These are phyloP conservation scores for Lycocorax pyrrhopterus DNA, from an alignment of 2,113 vertebrate species.

Conservation along the genomic window DNA sequence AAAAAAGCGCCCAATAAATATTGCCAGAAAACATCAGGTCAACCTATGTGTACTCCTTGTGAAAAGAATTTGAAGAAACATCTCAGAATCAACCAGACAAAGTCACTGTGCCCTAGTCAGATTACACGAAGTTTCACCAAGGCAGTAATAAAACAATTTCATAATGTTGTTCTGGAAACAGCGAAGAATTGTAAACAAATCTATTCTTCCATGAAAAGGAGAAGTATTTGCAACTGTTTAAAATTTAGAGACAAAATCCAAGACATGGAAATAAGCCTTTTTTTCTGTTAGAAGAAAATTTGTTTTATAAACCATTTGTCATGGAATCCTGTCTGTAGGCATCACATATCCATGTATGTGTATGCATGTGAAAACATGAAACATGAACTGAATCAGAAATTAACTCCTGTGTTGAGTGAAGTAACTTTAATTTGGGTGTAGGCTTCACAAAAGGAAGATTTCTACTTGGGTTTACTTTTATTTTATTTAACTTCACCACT, in stretches of 20 bases:
- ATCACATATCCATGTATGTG: neutral
- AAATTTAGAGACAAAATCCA: neutral
- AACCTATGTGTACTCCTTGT: neutral
- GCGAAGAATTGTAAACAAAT: slow-evolving; percentile 27
- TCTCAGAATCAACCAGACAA: neutral
- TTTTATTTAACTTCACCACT: neutral
- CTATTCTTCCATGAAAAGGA: slow-evolving; percentile 49
- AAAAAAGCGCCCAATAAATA: neutral
- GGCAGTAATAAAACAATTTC: neutral
- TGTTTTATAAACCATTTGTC: neutral
- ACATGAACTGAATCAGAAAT: neutral
- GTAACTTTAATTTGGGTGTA: neutral
- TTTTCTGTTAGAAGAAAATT: neutral
- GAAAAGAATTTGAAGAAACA: neutral
- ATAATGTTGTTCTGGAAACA: neutral
- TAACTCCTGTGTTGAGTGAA: neutral
- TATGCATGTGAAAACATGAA: neutral
- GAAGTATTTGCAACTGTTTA: slow-evolving; percentile 35
- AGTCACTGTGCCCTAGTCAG: neutral
- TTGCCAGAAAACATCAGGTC: neutral
- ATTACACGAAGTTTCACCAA: neutral
- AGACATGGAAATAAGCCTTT: neutral
- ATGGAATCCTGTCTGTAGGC: neutral
- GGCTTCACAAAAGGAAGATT: neutral
- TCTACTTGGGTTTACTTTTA: neutral